Base-by-base conservation (phyloP, 2,113 vertebrate species). In the Poeciliopsis occidentalis region DNA sequence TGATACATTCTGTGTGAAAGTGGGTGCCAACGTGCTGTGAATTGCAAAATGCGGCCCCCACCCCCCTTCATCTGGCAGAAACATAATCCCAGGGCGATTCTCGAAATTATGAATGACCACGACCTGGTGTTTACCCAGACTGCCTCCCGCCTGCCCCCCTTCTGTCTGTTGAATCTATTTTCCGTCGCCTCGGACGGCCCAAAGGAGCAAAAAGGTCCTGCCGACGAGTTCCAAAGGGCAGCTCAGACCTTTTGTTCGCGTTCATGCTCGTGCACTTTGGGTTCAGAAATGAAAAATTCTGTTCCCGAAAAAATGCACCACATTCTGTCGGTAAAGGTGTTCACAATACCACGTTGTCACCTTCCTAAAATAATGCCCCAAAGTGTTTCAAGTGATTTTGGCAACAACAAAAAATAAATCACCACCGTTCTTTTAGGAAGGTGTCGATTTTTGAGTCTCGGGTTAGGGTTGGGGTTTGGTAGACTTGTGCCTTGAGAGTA, bases 101-200 rank as follows among this genome's bases (percentile, higher is more conserved):
- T 94, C 93, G 94, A 95, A 96, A 97, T 96, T 97, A 98, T 96
- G 96, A 96, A 94, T 93, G 95, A 92, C 94, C 97, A 98, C 96
- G 96, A 94, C 95, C 95, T 94, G 93, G 93, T 97, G 95, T 98
- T 98, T 97, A 96, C 97, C 85, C 92, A 96, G 91, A 92, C 94
- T 91, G 93, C 93, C 94, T 3, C 29, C 29, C 29, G 29, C 2
- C 29, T 27, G 27, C 27, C 2, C 29, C 26, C 90, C 91, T 92
- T 91, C 92, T 92, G 86, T 91, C 94, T 91, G 88, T 92, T 94
- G 96, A 95, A 97, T 95, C 94, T 93, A 94, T 96, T 93, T 37
- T 67, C 22, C 15, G 12, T 91, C 82, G 93, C 93, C 86, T 92
- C 94, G 88, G 91, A 89, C 87, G 88, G 92, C 87, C 90, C 95